Percentiles rank a stretch among this genome's conserved stretches.
Conservation (phyloP, 2,113 vertebrate species). For the Panthera tigris region DNA sequence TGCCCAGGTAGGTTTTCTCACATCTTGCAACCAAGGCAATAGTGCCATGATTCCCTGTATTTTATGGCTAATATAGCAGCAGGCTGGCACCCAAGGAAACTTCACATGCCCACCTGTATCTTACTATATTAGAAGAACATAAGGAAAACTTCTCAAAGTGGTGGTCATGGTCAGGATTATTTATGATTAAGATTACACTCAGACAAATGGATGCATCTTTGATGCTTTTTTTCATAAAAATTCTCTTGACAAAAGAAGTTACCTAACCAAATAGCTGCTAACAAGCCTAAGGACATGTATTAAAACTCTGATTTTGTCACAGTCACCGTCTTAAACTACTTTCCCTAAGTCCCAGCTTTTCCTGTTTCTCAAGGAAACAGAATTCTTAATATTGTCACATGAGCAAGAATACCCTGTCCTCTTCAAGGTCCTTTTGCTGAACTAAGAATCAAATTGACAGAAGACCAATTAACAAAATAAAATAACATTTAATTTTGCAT, state of each 20-base stretch:
- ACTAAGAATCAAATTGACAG: background rate
- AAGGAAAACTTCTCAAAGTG: background rate
- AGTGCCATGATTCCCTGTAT: background rate
- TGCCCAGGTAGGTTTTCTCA: background rate
- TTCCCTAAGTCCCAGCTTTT: background rate
- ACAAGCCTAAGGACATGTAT: background rate
- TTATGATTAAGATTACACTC: background rate
- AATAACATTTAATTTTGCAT: background rate
- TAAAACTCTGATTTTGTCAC: background rate
- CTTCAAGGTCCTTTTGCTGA: background rate
- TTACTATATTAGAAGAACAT: background rate
- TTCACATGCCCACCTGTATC: background rate
- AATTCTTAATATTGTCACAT: background rate
- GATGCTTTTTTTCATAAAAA: background rate
- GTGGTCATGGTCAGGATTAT: background rate
- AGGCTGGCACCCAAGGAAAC: background rate
- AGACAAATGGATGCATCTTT: background rate
- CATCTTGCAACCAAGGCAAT: slow-evolving; percentile 16
- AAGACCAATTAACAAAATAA: background rate
- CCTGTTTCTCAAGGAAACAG: background rate
- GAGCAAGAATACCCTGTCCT: background rate
- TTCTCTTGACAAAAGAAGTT: background rate
- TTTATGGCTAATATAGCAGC: background rate
- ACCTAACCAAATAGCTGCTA: background rate
- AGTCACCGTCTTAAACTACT: background rate